Evolutionary conservation across 2,797 vertebrate species (phyloP).

Genomic region (Nyctibius grandis): DNA sequence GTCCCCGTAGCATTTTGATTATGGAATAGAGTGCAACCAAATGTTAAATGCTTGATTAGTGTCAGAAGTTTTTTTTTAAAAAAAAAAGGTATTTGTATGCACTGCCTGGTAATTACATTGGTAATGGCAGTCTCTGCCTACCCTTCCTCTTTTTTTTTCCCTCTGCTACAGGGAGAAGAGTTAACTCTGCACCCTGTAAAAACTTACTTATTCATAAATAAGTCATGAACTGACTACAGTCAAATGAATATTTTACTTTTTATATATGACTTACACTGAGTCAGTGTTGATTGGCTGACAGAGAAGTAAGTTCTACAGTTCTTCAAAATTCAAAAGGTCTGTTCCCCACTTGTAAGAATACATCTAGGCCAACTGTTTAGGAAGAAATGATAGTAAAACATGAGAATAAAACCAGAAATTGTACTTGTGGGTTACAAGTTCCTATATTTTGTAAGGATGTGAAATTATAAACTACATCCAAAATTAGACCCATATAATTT

Average conservation of each 20-base stretch:
- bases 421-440: background rate
- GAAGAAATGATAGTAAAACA: background rate
- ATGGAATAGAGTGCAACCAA: background rate
- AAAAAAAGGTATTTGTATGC: background rate
- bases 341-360: background rate
- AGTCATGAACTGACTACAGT: background rate
- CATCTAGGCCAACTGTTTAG: background rate
- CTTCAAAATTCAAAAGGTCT: background rate
- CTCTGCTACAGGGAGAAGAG: background rate
- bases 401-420: background rate
- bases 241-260: background rate
- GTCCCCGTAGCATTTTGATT: background rate
- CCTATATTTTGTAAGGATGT: background rate
- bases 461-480: background rate
- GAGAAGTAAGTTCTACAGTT: background rate
- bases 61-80: background rate
- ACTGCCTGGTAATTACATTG: background rate
- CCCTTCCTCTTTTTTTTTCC: background rate
- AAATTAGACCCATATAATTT: background rate
- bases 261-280: background rate
- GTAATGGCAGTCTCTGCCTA: background rate
- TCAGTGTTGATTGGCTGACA: background rate
- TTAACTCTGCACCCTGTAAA: background rate
- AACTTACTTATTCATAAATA: background rate
- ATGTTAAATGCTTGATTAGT: background rate